Base-by-base conservation (phyloP, 2,797 vertebrate genomes). In the Acropternis orthonyx region DNA sequence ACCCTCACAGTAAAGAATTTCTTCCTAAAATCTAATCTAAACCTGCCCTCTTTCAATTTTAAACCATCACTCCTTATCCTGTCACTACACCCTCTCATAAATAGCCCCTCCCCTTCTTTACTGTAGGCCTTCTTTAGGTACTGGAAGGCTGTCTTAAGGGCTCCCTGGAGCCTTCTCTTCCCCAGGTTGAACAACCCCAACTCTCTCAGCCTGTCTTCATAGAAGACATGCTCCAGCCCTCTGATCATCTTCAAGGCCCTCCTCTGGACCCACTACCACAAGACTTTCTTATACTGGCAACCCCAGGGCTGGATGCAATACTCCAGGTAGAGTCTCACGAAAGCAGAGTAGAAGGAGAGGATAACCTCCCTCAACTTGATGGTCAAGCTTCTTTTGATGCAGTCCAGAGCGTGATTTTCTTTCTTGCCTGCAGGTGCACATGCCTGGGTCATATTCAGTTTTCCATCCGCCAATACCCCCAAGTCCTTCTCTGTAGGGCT, bases 251-350 rank as follows among this genome's bases (percentile, higher is more conserved):
- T 48, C 3, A 7, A 65, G 39, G 7, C 14, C 51, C 22, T 48
- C 9, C 20, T 65, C 17, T 43, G 74, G 44, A 58, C 39, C 55
- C 5, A 11, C 20, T 80, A 2, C 2, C 68, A 4, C 21, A n/a
- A 19, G 14, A 48, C 27, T 17, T 58, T 37, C 32, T 52, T 48
- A 43, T 12, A 21, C 28, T 56, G 37, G 10, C 30, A 6, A 1
- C 19, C 5, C 28, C 46, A 61, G 58, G 65, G 36, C 28, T 59
- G 63, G 20, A 34, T 0, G 0, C n/a, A 44, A 9, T 21, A 73
- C 24, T 44, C 9, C n/a, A 62, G 8, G 24, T 34, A 8, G 18
- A 46, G 11, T 67, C 48, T 51, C 12, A 34, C 1, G 0, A 67
- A 52, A 61, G 24, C 3, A 7, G 20, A 61, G 24, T 17, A 55